Evolutionary conservation across 2,113 vertebrate genomes (phyloP), one percentile per base, ranked within the genome.

Genomic region (Platysternon megacephalum): DNA sequence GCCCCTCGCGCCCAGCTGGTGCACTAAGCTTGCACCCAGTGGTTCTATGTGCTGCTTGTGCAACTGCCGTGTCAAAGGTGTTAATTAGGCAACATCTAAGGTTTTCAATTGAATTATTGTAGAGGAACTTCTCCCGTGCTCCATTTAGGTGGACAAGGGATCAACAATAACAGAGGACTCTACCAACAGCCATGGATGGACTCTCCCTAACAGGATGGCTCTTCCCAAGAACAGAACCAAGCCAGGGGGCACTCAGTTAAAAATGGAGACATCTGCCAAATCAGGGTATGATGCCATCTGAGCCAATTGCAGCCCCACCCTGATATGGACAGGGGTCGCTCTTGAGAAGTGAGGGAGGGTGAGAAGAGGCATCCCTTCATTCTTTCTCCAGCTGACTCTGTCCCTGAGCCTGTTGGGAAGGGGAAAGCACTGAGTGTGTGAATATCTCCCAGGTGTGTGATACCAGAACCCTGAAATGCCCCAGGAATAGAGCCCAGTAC

Each of bases 391-490:
- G 56, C 88, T 89, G 49, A 85, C 79, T 48, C 29, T 44, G 58
- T 84, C 49, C 51, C 94, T 88, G 94, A 89, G 82, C 44, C 76
- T 55, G 17, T 12, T 68, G 84, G 82, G 83, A 94, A 95, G 78
- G 88, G 93, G 88, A 94, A 96, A 95, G 88, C 44, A 92, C 79
- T 80, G 49, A 90, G 81, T 92, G 87, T 95, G 85, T 91, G 88
- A 92, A 19, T 92, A 93, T 87, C 88, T 97, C 87, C 85, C 92
- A 92, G 84, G 94, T 96, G 86, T 96, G 88, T 90, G 82, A 91
- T 97, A 94, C 93, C 53, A 29, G 95, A 97, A 97, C 93, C 93
- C 93, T 82, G 13, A 86, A 91, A 87, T 96, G 93, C 78, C 94
- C 93, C 92, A 94, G 95, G 80, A 97, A 95, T 84, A 84, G 91